Conservation (phyloP, 2,113 vertebrate species). For the Python bivittatus region DNA sequence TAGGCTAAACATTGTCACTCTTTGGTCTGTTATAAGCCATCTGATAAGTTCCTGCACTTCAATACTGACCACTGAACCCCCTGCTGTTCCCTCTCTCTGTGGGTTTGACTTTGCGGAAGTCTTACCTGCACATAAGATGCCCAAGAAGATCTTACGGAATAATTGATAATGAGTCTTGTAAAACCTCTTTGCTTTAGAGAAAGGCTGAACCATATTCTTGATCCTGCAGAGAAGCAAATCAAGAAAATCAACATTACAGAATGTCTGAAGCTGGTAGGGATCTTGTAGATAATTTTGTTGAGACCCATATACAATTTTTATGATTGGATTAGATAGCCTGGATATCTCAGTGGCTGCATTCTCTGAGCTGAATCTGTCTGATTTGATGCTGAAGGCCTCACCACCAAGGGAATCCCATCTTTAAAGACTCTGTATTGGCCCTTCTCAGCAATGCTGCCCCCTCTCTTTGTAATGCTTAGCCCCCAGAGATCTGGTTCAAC, state of each 20-base stretch:
- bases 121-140: constrained; percentile 73
- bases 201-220: constrained; percentile 42
- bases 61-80: background rate
- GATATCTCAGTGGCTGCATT: background rate
- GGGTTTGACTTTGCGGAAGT: background rate
- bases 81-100: background rate
- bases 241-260: background rate
- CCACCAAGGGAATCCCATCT: background rate
- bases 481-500: background rate
- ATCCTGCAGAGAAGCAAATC: constrained; percentile 50
- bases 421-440: background rate
- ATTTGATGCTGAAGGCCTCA: background rate
- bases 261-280: background rate
- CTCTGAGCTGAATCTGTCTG: background rate
- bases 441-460: background rate
- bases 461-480: background rate
- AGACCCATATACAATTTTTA: background rate
- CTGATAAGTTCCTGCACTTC: background rate
- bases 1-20: background rate
- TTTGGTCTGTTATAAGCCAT: background rate
- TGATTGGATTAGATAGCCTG: background rate
- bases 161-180: constrained; percentile 52
- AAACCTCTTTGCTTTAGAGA: constrained; percentile 40
- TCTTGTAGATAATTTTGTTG: background rate
- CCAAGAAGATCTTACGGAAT: constrained; percentile 33